Evolutionary conservation across 2,888 invertebrate genomes (phyloP).

Genomic region (Zonitis immaculata): DNA sequence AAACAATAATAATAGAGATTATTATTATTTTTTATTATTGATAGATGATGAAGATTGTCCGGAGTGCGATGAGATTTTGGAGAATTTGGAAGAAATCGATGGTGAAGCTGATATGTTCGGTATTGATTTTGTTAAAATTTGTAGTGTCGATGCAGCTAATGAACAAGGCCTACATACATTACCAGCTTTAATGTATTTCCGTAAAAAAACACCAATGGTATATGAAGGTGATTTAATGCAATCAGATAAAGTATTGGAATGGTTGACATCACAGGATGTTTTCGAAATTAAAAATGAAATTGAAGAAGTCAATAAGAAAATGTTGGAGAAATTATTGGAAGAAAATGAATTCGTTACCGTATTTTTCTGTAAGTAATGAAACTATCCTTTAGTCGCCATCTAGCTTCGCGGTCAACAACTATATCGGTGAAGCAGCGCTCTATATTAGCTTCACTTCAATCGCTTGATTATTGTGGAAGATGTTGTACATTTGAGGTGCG

Average conservation of each 20-base stretch:
- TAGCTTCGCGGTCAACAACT: too few relatives aligned
- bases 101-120: slow-evolving; percentile 90
- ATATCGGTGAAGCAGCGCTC: too few relatives aligned
- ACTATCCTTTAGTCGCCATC: too few relatives aligned
- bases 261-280: slow-evolving; percentile 91
- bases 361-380: slow-evolving; percentile 89
- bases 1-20: not conserved
- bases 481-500: too few relatives aligned
- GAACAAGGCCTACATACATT: slow-evolving; percentile 78
- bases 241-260: slow-evolving; percentile 77
- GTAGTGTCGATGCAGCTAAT: slow-evolving; percentile 74
- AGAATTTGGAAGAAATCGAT: slow-evolving; percentile 89
- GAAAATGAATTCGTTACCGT: slow-evolving; percentile 95
- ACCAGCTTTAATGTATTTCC: slow-evolving; percentile 83
- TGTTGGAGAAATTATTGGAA: slow-evolving; percentile 89
- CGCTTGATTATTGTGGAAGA: too few relatives aligned
- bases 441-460: too few relatives aligned
- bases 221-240: slow-evolving; percentile 89
- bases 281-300: slow-evolving; percentile 96
- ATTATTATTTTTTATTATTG: slow-evolving; percentile 13
- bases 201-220: slow-evolving; percentile 71
- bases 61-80: slow-evolving; percentile 86
- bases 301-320: slow-evolving; percentile 94
- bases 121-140: slow-evolving; percentile 93
- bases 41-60: slow-evolving; percentile 88